These are phyloP conservation scores for Halichoerus grypus DNA, from an alignment of 2,113 vertebrate genomes.

Conservation along the genomic window DNA sequence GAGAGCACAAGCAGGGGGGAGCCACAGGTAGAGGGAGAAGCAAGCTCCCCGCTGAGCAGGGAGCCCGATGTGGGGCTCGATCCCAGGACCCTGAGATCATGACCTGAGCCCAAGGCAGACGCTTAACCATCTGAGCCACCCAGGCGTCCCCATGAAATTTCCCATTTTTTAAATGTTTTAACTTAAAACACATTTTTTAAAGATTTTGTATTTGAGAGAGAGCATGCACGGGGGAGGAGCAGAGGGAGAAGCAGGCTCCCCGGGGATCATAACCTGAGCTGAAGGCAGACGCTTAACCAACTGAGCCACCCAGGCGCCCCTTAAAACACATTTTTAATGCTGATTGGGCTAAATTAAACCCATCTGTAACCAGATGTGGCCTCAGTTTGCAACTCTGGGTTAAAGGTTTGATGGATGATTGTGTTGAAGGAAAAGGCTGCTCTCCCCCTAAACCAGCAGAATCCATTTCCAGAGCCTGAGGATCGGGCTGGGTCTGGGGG, in stretches of 20 bases:
- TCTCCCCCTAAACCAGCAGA: neutral
- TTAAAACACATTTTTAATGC: constrained; percentile 66
- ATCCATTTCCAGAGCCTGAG: neutral
- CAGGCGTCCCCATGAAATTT: constrained; percentile 4
- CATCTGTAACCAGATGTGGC: neutral
- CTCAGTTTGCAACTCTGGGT: neutral
- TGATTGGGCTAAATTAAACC: constrained; percentile 46
- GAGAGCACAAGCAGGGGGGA: neutral
- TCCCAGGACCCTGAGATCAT: neutral
- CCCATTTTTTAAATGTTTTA: constrained; percentile 24
- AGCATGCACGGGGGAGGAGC: neutral
- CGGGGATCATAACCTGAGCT: neutral
- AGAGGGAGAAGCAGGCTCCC: neutral
- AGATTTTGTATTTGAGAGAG: neutral
- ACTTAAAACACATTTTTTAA: neutral
- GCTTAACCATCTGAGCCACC: neutral
- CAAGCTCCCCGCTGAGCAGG: neutral
- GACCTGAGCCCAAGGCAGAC: neutral
- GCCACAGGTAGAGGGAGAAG: neutral
- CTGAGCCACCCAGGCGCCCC: neutral
- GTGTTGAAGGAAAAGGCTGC: neutral
- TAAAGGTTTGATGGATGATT: neutral
- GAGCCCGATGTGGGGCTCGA: neutral
- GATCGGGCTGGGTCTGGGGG: neutral
- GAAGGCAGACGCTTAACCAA: neutral